phyloP scores from a whole-genome alignment of 2,797 vertebrate genomes.

The Threskiornis aethiopicus region DNA sequence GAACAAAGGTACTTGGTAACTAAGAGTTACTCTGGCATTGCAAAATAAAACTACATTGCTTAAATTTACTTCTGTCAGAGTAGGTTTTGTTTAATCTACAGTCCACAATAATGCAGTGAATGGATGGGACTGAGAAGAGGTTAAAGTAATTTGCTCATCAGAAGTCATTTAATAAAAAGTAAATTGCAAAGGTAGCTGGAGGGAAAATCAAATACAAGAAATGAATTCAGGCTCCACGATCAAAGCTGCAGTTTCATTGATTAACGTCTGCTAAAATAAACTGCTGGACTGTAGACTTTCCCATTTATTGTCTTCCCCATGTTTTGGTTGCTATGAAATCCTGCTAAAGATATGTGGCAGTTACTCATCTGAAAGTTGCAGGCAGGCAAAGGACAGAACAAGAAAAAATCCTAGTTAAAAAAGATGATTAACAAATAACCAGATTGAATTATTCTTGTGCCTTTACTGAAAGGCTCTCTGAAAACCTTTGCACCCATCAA shows the following conservation, averaged over 20 bases:
- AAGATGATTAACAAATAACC: slow-evolving; percentile 48
- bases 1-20: slow-evolving; percentile 19
- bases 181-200: slow-evolving; percentile 54
- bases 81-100: slow-evolving; percentile 39
- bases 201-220: slow-evolving; percentile 71
- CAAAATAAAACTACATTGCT: slow-evolving; percentile 14
- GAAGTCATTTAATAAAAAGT: slow-evolving; percentile 68
- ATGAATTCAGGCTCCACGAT: slow-evolving; percentile 65
- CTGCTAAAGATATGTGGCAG: slow-evolving; percentile 21
- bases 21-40: slow-evolving; percentile 19
- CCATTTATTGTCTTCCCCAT: not conserved
- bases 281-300: not conserved
- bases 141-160: slow-evolving; percentile 54
- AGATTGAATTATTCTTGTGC: slow-evolving; percentile 18
- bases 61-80: slow-evolving; percentile 34
- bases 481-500: slow-evolving; percentile 42
- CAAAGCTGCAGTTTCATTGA: slow-evolving; percentile 58
- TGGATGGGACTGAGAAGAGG: not conserved
- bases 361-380: slow-evolving; percentile 52
- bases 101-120: not conserved
- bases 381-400: not conserved
- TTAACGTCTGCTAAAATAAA: slow-evolving; percentile 62
- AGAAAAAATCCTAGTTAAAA: slow-evolving; percentile 60
- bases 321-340: slow-evolving; percentile 55
- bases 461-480: slow-evolving; percentile 1